Percentiles rank a stretch among this genome's conserved stretches.
Conservation (phyloP, 1,140 invertebrate genomes). For the Asbolus verrucosus region DNA sequence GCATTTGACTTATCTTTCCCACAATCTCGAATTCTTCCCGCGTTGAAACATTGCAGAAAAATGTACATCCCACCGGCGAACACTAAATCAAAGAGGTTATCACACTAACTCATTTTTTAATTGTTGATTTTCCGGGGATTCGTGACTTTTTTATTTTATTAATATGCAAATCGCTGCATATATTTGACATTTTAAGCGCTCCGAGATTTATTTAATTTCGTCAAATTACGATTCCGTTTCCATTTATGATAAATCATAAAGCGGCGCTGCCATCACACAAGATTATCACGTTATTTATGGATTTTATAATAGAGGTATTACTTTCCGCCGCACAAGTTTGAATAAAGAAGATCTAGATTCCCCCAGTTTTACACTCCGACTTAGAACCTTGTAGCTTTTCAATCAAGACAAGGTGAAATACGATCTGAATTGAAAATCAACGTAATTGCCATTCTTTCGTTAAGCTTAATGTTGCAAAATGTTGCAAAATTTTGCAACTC, state of each 20-base stretch:
- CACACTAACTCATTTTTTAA: neutral
- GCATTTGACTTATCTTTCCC: neutral
- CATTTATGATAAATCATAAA: neutral
- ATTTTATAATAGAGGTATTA: neutral
- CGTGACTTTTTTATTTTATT: neutral
- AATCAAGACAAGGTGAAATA: conserved; percentile 8
- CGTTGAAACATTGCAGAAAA: neutral
- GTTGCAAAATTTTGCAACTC: too few relatives aligned
- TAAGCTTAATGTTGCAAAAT: too few relatives aligned
- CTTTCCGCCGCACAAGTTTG: neutral
- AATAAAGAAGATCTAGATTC: conserved; percentile 16
- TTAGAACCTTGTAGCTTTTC: neutral
- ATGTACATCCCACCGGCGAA: neutral
- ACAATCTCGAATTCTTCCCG: conserved; percentile 13
- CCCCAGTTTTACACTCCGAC: neutral
- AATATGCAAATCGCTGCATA: neutral
- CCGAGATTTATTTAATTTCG: too few relatives aligned
- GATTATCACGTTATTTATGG: neutral
- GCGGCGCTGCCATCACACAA: neutral
- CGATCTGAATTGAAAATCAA: conserved; percentile 6
- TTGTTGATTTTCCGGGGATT: neutral
- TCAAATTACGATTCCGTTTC: too few relatives aligned
- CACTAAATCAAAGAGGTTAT: neutral
- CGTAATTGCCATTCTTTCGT: too few relatives aligned
- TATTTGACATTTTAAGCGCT: neutral